Conservation (phyloP, 1,140 invertebrate genomes). For the Psix sp. region DNA sequence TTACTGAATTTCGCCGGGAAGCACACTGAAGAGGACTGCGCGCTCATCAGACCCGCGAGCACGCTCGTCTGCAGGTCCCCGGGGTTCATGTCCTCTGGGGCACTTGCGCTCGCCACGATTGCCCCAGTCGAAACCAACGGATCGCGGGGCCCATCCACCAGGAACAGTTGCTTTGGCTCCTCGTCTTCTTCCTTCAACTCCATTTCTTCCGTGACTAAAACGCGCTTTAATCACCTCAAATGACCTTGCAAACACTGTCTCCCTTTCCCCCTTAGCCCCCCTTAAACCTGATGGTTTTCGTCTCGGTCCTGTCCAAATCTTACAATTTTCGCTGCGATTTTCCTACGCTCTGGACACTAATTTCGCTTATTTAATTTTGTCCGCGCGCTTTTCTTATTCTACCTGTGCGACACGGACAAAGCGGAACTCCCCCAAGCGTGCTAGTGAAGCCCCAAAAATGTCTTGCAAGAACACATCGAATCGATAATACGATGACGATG, state of each 20-base stretch:
- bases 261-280: neutral
- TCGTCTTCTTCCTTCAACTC: constrained; percentile 74
- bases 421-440: constrained; percentile 70
- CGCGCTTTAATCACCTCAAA: constrained; percentile 12
- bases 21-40: constrained; percentile 74
- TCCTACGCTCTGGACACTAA: neutral
- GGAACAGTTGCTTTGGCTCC: constrained; percentile 67
- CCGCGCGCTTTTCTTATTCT: constrained; percentile 53
- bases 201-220: constrained; percentile 59
- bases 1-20: constrained; percentile 77
- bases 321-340: neutral
- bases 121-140: constrained; percentile 69
- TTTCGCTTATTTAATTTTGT: constrained; percentile 46
- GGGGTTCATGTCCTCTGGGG: constrained; percentile 66
- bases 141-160: constrained; percentile 70
- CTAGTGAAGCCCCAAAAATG: constrained; percentile 74
- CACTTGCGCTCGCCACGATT: constrained; percentile 60
- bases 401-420: constrained; percentile 64
- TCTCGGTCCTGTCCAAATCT: no score
- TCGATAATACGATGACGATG: constrained; percentile 68
- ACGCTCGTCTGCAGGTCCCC: constrained; percentile 70
- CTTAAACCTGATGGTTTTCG: no score
- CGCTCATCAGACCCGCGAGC: constrained; percentile 71
- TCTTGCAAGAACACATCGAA: constrained; percentile 71
- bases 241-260: neutral